Evolutionary conservation across 2,797 vertebrate species (phyloP).

Genomic region (Salarias fasciatus): DNA sequence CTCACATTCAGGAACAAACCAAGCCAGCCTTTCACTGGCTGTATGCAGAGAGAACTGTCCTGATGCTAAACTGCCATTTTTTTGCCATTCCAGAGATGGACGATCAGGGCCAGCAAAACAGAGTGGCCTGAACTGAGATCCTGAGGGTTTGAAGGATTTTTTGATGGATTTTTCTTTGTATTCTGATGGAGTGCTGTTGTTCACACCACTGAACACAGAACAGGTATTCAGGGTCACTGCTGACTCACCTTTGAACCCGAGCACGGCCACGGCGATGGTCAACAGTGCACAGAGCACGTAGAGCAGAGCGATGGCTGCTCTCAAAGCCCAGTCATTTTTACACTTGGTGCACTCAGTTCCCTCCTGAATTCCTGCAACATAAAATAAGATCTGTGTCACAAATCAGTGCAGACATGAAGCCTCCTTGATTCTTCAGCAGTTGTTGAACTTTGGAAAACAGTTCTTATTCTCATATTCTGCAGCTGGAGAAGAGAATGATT

Average conservation of each 20-base stretch:
- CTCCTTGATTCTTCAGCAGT: not conserved
- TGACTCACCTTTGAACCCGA: slow-evolving; percentile 95
- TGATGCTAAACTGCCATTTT: too few relatives aligned
- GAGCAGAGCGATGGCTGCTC: slow-evolving; percentile 92
- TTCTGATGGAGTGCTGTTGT: too few relatives aligned
- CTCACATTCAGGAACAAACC: too few relatives aligned
- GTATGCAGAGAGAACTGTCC: too few relatives aligned
- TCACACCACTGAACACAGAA: too few relatives aligned
- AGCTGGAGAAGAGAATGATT: slow-evolving; percentile 15
- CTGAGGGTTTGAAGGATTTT: too few relatives aligned
- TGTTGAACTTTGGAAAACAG: not conserved
- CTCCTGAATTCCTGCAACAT: slow-evolving; percentile 95
- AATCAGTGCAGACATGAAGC: slow-evolving; percentile 1
- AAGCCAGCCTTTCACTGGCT: too few relatives aligned
- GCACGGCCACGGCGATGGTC: slow-evolving; percentile 94
- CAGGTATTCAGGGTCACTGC: too few relatives aligned
- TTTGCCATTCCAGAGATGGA: too few relatives aligned
- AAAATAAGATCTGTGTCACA: slow-evolving; percentile 39
- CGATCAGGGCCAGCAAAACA: too few relatives aligned
- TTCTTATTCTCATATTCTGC: slow-evolving; percentile 12
- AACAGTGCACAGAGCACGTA: slow-evolving; percentile 95
- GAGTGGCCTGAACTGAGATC: too few relatives aligned
- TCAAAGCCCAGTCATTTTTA: slow-evolving; percentile 97
- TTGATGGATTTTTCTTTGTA: too few relatives aligned
- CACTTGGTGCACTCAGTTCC: slow-evolving; percentile 97